A percentile compares a stretch with the other conserved stretches of the same genome.
phyloP scores from a whole-genome alignment of 2,888 invertebrate species.

The Nomada flava region DNA sequence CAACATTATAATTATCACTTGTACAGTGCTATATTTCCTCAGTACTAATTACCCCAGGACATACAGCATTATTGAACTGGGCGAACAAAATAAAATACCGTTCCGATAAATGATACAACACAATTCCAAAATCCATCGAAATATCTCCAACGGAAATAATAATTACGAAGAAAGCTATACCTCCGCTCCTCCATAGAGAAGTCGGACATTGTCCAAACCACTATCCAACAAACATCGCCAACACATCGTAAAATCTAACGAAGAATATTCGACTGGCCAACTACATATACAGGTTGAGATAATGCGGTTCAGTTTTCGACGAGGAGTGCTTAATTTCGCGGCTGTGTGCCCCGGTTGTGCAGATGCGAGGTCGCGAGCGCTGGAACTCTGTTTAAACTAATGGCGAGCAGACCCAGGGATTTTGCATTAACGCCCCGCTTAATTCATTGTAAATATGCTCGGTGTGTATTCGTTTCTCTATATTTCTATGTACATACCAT shows the following conservation, averaged over 20 bases:
- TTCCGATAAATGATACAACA: too few relatives aligned
- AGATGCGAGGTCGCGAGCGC: conserved; percentile 58
- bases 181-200: background rate
- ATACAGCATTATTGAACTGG: too few relatives aligned
- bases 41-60: too few relatives aligned
- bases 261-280: too few relatives aligned
- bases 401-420: conserved; percentile 71
- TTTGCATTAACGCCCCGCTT: conserved; percentile 79
- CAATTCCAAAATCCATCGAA: background rate
- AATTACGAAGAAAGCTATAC: too few relatives aligned
- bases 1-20: too few relatives aligned
- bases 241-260: conserved; percentile 18
- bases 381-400: conserved; percentile 78
- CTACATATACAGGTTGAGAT: conserved; percentile 40
- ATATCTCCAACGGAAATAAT: background rate
- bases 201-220: background rate
- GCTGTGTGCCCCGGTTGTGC: conserved; percentile 58
- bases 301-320: conserved; percentile 68
- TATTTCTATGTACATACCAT: conserved; percentile 80
- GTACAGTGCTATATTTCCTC: too few relatives aligned
- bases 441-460: conserved; percentile 80
- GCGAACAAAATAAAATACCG: too few relatives aligned
- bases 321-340: conserved; percentile 71
- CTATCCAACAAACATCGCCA: background rate
- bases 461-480: conserved; percentile 77